A percentile compares a stretch with the other conserved stretches of the same genome.
Conservation (phyloP, 2,113 vertebrate genomes). For the Planiliza haematocheilus region DNA sequence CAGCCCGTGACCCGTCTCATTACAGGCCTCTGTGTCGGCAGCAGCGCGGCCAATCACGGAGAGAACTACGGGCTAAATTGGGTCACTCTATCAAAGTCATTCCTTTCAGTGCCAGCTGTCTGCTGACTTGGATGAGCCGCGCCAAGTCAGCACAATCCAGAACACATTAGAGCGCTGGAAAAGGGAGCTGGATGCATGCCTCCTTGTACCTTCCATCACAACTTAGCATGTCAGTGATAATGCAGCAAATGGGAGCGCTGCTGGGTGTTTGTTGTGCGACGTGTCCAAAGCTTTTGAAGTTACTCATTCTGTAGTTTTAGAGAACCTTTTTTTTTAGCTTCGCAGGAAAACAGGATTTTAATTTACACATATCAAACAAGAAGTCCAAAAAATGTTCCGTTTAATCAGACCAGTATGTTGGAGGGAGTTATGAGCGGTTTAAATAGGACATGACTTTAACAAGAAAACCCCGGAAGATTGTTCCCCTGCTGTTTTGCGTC, state of each 20-base stretch:
- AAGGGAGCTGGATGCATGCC: slow-evolving; percentile 37
- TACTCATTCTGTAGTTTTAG: too few species aligned
- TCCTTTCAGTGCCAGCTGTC: slow-evolving; percentile 52
- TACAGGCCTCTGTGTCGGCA: slow-evolving; percentile 44
- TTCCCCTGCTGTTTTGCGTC: slow-evolving; percentile 50
- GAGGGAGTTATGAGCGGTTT: slow-evolving; percentile 33
- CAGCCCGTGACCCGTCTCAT: slow-evolving; percentile 59
- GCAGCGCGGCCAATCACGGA: slow-evolving; percentile 43
- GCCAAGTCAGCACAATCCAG: slow-evolving; percentile 65
- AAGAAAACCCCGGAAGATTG: slow-evolving; percentile 45
- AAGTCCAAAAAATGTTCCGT: background rate
- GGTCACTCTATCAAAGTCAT: slow-evolving; percentile 71
- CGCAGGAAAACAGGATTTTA: background rate
- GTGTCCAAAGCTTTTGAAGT: slow-evolving; percentile 22
- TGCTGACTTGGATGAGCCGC: slow-evolving; percentile 52
- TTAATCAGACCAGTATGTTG: background rate
- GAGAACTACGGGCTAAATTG: slow-evolving; percentile 55
- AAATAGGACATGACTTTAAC: slow-evolving; percentile 56
- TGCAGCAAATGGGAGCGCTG: slow-evolving; percentile 35
- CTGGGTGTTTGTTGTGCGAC: slow-evolving; percentile 26
- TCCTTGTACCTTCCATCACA: slow-evolving; percentile 55
- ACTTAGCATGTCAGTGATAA: slow-evolving; percentile 33
- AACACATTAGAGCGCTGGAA: slow-evolving; percentile 44
- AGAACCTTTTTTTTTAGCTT: too few species aligned
- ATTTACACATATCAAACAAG: slow-evolving; percentile 11